Evolutionary conservation across 2,113 vertebrate species (phyloP).

Genomic region (Eurystomus gularis): DNA sequence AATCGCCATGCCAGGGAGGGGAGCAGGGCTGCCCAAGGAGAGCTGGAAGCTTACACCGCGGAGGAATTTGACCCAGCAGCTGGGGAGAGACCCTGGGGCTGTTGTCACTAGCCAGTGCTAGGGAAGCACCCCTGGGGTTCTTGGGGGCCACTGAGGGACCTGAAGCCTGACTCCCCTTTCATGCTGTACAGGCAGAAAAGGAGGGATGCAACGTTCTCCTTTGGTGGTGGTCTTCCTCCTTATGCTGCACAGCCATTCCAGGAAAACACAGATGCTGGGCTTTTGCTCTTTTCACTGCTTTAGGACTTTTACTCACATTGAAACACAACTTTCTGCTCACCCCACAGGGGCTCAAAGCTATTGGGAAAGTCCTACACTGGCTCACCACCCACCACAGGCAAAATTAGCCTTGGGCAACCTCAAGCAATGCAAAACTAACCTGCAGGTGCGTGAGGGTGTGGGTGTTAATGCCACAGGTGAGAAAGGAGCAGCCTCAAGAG

Average conservation of each 20-base stretch:
- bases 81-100: neutral
- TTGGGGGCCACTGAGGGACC: neutral
- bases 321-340: neutral
- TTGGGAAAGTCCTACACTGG: accelerated
- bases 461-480: neutral
- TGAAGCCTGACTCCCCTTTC: neutral
- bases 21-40: neutral
- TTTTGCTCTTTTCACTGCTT: neutral
- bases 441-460: neutral
- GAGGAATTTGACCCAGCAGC: neutral
- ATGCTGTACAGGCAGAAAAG: accelerated
- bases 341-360: neutral
- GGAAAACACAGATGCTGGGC: no score
- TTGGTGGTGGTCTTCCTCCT: accelerated
- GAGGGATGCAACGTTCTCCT: neutral
- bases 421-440: neutral
- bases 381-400: neutral
- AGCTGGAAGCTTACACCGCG: neutral
- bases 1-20: neutral
- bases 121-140: neutral
- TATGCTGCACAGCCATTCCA: accelerated
- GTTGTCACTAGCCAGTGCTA: neutral
- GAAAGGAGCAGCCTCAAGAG: neutral
- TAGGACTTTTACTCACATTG: neutral
- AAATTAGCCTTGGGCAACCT: neutral